These are phyloP conservation scores for Catocala nupta DNA, from an alignment of 2,888 invertebrate species.

Conservation along the genomic window DNA sequence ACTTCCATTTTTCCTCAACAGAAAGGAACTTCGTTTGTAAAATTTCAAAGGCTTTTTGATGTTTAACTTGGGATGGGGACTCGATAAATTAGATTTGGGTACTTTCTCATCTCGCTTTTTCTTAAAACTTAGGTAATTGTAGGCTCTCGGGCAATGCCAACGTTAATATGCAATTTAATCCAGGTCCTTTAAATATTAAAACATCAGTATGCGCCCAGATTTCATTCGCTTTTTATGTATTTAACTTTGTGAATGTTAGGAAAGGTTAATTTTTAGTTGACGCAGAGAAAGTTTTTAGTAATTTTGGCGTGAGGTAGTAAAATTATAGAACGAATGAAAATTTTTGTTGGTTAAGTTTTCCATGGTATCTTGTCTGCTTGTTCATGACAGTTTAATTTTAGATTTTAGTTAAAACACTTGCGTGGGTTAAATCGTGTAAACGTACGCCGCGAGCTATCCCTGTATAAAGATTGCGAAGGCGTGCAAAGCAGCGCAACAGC, in stretches of 20 bases:
- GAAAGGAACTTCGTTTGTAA: conserved; percentile 32
- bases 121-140: conserved; percentile 56
- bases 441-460: no score
- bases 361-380: no score
- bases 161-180: conserved; percentile 22
- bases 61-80: conserved; percentile 56
- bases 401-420: no score
- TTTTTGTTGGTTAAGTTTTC: no score
- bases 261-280: not conserved
- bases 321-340: no score
- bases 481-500: no score
- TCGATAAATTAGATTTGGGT: conserved; percentile 71
- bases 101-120: conserved; percentile 57
- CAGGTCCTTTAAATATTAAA: conserved; percentile 12
- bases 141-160: conserved; percentile 24
- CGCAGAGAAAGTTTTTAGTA: not conserved
- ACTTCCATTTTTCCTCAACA: conserved; percentile 15
- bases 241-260: not conserved
- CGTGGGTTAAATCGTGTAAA: no score
- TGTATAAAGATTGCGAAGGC: no score
- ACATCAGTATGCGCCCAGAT: not conserved
- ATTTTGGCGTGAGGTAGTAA: no score
- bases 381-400: no score
- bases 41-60: conserved; percentile 53
- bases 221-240: not conserved